Conservation (phyloP, 1,140 invertebrate genomes). For the Megalopta genalis region DNA sequence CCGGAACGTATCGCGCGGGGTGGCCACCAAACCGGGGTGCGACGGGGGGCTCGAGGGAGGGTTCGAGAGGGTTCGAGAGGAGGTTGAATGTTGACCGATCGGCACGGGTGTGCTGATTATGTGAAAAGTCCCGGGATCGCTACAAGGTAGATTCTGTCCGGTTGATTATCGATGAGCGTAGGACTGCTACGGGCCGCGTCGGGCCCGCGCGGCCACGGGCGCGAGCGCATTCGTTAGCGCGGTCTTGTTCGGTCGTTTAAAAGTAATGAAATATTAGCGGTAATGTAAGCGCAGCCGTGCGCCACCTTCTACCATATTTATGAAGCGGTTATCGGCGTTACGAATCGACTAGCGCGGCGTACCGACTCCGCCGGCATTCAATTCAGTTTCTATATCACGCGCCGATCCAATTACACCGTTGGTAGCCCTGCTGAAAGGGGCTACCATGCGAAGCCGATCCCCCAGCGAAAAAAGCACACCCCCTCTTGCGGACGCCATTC, state of each 20-base stretch:
- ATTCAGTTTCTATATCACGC: slow-evolving; percentile 42
- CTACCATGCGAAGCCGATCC: not conserved
- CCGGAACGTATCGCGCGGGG: slow-evolving; percentile 38
- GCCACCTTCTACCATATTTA: slow-evolving; percentile 56
- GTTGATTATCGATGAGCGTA: slow-evolving; percentile 42
- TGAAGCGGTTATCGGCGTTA: slow-evolving; percentile 59
- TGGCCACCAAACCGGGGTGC: not conserved
- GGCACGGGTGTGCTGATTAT: slow-evolving; percentile 39
- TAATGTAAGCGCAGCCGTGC: slow-evolving; percentile 26
- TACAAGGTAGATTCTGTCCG: slow-evolving; percentile 42
- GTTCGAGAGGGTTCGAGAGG: too few relatives aligned
- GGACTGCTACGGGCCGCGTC: not conserved
- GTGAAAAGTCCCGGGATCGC: slow-evolving; percentile 37
- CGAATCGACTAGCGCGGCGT: slow-evolving; percentile 41
- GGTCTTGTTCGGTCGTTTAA: slow-evolving; percentile 49
- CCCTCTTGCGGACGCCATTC: not conserved
- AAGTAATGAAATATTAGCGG: slow-evolving; percentile 59
- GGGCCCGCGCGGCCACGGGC: not conserved
- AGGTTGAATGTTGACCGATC: slow-evolving; percentile 26
- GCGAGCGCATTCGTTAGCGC: slow-evolving; percentile 29
- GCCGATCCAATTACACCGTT: slow-evolving; percentile 49
- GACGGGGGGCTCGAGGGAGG: not conserved
- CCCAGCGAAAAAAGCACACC: not conserved
- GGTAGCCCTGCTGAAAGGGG: slow-evolving; percentile 37
- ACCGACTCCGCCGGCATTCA: slow-evolving; percentile 6